Evolutionary conservation across 1,140 invertebrate species (phyloP).

Genomic region (Micrasema minimum): DNA sequence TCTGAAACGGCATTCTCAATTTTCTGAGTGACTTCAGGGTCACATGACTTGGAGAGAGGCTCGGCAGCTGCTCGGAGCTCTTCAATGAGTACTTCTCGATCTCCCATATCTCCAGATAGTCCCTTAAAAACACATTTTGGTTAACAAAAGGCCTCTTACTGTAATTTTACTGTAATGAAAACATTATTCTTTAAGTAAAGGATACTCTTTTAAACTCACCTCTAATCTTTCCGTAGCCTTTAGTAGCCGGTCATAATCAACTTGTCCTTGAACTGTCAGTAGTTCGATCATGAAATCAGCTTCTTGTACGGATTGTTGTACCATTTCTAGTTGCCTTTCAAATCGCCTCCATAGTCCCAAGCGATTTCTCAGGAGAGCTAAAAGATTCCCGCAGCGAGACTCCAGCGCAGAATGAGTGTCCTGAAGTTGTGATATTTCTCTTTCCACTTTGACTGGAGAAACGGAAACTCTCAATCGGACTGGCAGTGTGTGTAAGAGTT

Average conservation of each 20-base stretch:
- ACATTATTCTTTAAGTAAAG: no score
- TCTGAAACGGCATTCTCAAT: slow-evolving; percentile 79
- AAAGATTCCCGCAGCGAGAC: slow-evolving; percentile 72
- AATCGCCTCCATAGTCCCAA: slow-evolving; percentile 78
- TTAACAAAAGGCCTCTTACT: no score
- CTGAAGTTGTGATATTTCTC: slow-evolving; percentile 78
- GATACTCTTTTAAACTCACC: slow-evolving; percentile 67
- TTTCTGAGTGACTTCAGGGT: slow-evolving; percentile 74
- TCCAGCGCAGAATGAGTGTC: slow-evolving; percentile 78
- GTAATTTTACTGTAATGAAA: background rate
- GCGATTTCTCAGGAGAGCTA: slow-evolving; percentile 72
- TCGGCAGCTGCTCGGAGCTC: slow-evolving; percentile 75
- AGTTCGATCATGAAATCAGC: slow-evolving; percentile 88
- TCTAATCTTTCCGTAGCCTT: slow-evolving; percentile 83
- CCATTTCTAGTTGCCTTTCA: slow-evolving; percentile 78
- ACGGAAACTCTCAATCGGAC: slow-evolving; percentile 77
- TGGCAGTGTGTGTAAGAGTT: slow-evolving; percentile 79
- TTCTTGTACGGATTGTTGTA: slow-evolving; percentile 82
- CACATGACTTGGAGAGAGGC: slow-evolving; percentile 75
- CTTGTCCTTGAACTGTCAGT: slow-evolving; percentile 80
- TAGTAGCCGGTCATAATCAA: slow-evolving; percentile 82
- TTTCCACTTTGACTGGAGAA: slow-evolving; percentile 77
- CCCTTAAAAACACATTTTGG: slow-evolving; percentile 59
- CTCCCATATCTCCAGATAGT: slow-evolving; percentile 72
- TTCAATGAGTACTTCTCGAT: slow-evolving; percentile 75